Evolutionary conservation across 2,113 vertebrate genomes (phyloP).

Genomic region (Corythornis madagascariensis): DNA sequence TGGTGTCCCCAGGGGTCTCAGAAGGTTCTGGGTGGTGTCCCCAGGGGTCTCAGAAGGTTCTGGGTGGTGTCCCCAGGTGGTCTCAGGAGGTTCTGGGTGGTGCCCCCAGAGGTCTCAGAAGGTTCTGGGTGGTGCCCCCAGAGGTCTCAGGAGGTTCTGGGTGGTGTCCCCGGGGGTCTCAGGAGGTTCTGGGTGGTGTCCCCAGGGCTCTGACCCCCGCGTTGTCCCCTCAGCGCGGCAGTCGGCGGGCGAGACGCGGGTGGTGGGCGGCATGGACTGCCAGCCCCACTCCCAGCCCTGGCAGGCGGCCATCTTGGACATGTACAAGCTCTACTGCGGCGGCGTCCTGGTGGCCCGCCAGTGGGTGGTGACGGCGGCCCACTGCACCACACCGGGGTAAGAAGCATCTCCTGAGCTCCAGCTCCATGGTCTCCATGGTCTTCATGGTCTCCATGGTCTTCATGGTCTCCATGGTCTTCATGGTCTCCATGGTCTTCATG

Average conservation of each 20-base stretch:
- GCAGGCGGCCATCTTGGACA: not conserved
- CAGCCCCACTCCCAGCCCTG: not conserved
- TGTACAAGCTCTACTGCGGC: conserved; percentile 6
- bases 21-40: too few relatives aligned
- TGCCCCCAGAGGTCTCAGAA: too few relatives aligned
- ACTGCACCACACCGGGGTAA: conserved; percentile 18
- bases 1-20: too few relatives aligned
- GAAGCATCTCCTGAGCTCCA: not conserved
- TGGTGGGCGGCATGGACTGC: not conserved
- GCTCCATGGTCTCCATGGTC: too few relatives aligned
- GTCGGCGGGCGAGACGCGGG: fast-evolving
- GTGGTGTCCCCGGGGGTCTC: not conserved
- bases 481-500: too few relatives aligned
- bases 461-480: too few relatives aligned
- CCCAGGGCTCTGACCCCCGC: too few relatives aligned
- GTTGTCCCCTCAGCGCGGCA: not conserved
- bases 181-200: too few relatives aligned
- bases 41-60: too few relatives aligned
- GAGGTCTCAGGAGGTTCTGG: not conserved
- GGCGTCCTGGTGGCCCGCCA: not conserved
- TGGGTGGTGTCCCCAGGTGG: too few relatives aligned
- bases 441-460: too few relatives aligned
- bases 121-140: not conserved
- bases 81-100: too few relatives aligned
- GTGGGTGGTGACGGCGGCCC: conserved; percentile 9